Evolutionary conservation across 92 coral and sea anemone genomes (phyloP).

Genomic region (Parazoanthus swiftii): DNA sequence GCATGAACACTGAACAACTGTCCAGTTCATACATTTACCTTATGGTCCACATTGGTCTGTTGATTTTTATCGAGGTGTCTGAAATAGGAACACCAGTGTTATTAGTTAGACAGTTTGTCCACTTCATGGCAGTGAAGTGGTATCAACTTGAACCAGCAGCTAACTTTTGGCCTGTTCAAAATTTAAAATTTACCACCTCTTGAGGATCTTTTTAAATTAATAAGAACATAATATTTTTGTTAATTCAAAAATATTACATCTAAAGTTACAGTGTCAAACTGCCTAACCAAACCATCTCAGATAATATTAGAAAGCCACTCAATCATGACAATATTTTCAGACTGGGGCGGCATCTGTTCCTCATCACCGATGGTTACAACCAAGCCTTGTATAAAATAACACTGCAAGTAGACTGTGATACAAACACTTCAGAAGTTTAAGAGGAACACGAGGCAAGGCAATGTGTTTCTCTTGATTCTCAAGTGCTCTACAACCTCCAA

Average conservation of each 20-base stretch:
- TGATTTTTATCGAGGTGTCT: conserved; percentile 94
- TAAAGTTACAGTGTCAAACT: too few species aligned
- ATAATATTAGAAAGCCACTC: conserved; percentile 33
- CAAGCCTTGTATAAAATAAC: not conserved
- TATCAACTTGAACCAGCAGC: not conserved
- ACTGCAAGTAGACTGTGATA: too few species aligned
- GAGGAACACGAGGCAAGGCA: too few species aligned
- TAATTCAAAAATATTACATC: not conserved
- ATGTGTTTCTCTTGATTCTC: too few species aligned
- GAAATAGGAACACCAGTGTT: conserved; percentile 23
- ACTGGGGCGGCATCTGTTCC: conserved; percentile 68
- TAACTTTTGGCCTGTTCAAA: not conserved
- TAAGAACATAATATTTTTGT: not conserved
- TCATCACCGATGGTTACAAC: conserved; percentile 58
- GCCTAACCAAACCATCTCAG: conserved; percentile 57
- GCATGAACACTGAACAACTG: not conserved
- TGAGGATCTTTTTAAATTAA: not conserved
- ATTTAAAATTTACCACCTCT: not conserved
- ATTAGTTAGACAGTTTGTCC: not conserved
- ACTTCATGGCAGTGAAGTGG: too few species aligned
- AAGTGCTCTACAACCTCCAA: too few species aligned
- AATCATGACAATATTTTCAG: conserved; percentile 54
- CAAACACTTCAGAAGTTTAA: too few species aligned
- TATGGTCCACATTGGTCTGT: conserved; percentile 98
- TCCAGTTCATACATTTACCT: conserved; percentile 54